Evolutionary conservation across 2,113 vertebrate species (phyloP), one percentile per base, ranked within the genome.

Genomic region (Chaenocephalus aceratus): DNA sequence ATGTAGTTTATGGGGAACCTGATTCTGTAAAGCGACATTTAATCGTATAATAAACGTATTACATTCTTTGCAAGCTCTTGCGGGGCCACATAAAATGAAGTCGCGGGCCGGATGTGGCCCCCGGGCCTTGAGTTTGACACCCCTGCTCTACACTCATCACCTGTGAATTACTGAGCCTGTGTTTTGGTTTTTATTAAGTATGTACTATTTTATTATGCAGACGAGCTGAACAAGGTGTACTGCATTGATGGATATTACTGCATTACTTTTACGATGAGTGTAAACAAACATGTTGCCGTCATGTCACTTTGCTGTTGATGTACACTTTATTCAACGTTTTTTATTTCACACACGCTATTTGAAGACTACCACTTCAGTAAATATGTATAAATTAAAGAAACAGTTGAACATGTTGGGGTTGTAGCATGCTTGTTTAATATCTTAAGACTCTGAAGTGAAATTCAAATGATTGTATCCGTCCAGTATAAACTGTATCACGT

Each of bases 161-260:
- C 58, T 70, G 56, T 46, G 21, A 62, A 54, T 48, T 23, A 70
- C 65, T 63, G 66, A 63, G 66, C 75, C 75, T 41, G 58, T 61
- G 10, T 36, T 57, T 36, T 6, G 44, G 12, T 71, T 36, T 13
- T 4, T 46, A 46, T 44, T 15, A 45, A 26, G 4, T 34, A 14
- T 63, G 48, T 21, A 52, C 12, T 41, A 1, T 16, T 16, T 44
- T n/a, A 4, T 15, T 21, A 8, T 6, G 30, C 30, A 21, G 23
- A 30, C 30, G 30, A 41, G 36, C 30, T 30, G 30, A 41, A 41
- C 49, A 21, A 71, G 68, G 21, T 48, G 44, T 46, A 45, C 49
- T 21, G 18, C 34, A 67, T 53, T 48, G 56, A 36, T 36, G 30
- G 23, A 48, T 44, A 18, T 71, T 34, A 18, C 41, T 14, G 26